A percentile compares a stretch with the other conserved stretches of the same genome.
Evolutionary conservation across 2,113 vertebrate genomes (phyloP).

Genomic region (human): DNA sequence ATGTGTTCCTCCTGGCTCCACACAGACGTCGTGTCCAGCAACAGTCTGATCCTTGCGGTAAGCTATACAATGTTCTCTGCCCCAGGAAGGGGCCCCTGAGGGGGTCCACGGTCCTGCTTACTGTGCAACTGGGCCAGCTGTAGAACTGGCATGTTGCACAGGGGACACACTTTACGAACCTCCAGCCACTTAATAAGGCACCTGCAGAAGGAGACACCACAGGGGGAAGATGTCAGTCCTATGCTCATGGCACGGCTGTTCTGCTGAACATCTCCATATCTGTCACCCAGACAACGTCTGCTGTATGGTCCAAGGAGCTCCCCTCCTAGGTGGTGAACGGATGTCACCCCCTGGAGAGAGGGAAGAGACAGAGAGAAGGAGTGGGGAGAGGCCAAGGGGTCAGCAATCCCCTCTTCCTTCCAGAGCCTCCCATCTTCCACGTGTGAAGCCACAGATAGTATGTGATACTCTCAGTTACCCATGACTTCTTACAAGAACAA

Average conservation of each 20-base stretch:
- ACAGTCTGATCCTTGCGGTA: not conserved
- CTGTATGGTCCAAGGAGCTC: not conserved
- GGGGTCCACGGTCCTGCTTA: conserved; percentile 86
- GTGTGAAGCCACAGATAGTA: not conserved
- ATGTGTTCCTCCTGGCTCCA: conserved; percentile 67
- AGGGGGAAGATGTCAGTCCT: not conserved
- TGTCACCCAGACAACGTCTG: not conserved
- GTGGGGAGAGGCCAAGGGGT: not conserved
- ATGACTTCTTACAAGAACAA: not conserved
- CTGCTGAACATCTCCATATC: not conserved
- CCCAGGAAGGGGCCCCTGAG: conserved; percentile 92
- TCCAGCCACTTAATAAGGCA: conserved; percentile 99
- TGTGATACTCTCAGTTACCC: not conserved
- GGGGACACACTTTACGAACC: conserved; percentile 97
- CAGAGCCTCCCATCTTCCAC: not conserved
- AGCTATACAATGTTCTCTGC: conserved; percentile 95
- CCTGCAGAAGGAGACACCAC: conserved; percentile 81
- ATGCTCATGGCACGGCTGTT: not conserved
- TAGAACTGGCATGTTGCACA: conserved; percentile 98
- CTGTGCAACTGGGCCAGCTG: conserved; percentile 96
- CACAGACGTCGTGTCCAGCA: not conserved
- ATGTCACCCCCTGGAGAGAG: not conserved
- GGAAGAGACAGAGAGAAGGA: no score
- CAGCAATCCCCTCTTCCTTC: no score
- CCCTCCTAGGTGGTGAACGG: not conserved